A percentile compares a stretch with the other conserved stretches of the same genome.
Evolutionary conservation across 2,797 vertebrate genomes (phyloP).

Genomic region (Platyrinchus mystaceus): DNA sequence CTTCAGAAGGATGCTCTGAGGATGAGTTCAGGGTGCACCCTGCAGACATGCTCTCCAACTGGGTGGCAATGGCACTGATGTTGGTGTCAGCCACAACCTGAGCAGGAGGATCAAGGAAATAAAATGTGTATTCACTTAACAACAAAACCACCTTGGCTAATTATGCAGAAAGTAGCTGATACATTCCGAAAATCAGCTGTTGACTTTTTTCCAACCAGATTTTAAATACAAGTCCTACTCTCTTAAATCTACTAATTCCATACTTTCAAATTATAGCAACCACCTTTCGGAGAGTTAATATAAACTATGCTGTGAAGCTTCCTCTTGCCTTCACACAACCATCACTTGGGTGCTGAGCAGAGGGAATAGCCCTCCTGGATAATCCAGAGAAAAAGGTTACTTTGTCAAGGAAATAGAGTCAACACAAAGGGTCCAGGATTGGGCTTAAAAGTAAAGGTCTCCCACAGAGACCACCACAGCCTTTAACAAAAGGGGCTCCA

Average conservation of each 20-base stretch:
- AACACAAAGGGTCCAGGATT: not conserved
- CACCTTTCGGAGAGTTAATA: not conserved
- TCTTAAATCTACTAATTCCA: not conserved
- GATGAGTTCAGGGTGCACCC: constrained; percentile 65
- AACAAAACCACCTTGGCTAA: not conserved
- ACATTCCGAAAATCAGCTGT: not conserved
- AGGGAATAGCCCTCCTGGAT: not conserved
- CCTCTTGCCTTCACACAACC: not conserved
- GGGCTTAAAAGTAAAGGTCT: not conserved
- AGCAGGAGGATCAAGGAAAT: not conserved
- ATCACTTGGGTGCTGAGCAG: not conserved
- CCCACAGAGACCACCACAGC: not conserved
- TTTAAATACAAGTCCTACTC: not conserved
- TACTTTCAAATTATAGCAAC: not conserved
- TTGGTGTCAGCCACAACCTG: constrained; percentile 94
- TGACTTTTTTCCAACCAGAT: not conserved
- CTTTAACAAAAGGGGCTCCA: not conserved
- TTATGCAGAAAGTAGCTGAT: not conserved
- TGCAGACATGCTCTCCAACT: constrained; percentile 87
- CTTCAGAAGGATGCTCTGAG: constrained; percentile 73
- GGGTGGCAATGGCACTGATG: constrained; percentile 89
- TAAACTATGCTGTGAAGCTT: not conserved
- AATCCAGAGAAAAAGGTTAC: not conserved
- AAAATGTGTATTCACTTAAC: not conserved
- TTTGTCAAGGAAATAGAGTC: not conserved